Evolutionary conservation across 2,888 invertebrate species (phyloP).

Genomic region (Agelastica alni): DNA sequence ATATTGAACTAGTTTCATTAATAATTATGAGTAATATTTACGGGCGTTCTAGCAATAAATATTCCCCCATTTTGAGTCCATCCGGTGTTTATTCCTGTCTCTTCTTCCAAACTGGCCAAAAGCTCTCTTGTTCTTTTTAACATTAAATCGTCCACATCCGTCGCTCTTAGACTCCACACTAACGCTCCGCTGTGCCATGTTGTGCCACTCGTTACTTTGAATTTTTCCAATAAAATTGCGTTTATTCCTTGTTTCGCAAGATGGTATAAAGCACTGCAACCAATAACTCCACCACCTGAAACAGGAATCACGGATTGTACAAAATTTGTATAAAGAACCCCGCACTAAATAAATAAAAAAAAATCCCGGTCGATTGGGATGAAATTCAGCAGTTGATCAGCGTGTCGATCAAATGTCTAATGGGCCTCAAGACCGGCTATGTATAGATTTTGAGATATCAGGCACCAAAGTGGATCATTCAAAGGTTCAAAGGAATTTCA

Average conservation of each 20-base stretch:
- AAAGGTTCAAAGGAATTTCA: too few relatives aligned
- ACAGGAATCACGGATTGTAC: too few relatives aligned
- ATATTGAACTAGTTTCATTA: too few relatives aligned
- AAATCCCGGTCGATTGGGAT: too few relatives aligned
- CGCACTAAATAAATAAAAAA: too few relatives aligned
- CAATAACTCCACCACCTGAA: conserved; percentile 42
- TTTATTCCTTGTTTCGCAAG: conserved; percentile 40
- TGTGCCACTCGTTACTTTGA: conserved; percentile 41
- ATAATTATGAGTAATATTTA: conserved; percentile 42
- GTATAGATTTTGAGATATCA: too few relatives aligned
- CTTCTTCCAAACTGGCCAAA: conserved; percentile 71
- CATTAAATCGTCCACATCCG: conserved; percentile 82
- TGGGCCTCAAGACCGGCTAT: too few relatives aligned
- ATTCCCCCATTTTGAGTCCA: conserved; percentile 91
- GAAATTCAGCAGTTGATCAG: too few relatives aligned
- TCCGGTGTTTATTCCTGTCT: conserved; percentile 81
- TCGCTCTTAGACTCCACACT: conserved; percentile 68
- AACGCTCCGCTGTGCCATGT: conserved; percentile 44
- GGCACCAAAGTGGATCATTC: too few relatives aligned
- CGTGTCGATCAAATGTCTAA: too few relatives aligned
- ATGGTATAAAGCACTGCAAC: conserved; percentile 42
- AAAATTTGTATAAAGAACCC: too few relatives aligned
- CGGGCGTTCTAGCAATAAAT: conserved; percentile 77
- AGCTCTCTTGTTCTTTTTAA: conserved; percentile 72
- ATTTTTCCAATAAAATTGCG: conserved; percentile 39